Evolutionary conservation across 2,888 invertebrate genomes (phyloP).

Genomic region (Callosobruchus maculatus): DNA sequence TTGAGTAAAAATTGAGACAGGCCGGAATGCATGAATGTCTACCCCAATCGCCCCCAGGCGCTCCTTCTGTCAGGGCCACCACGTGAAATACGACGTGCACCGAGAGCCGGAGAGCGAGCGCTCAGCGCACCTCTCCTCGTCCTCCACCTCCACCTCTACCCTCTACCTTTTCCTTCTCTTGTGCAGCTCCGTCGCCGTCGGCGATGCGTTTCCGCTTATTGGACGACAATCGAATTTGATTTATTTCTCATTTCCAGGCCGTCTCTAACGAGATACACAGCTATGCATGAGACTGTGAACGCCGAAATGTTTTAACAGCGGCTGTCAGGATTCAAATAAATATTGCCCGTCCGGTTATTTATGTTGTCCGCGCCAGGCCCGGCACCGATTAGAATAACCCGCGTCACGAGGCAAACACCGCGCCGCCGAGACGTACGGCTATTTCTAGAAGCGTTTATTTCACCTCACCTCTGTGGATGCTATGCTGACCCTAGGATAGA

Average conservation of each 20-base stretch:
- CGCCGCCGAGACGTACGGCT: neutral
- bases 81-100: neutral
- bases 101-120: conserved; percentile 8
- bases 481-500: no score
- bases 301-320: neutral
- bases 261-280: conserved; percentile 13
- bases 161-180: neutral
- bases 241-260: conserved; percentile 12
- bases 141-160: conserved; percentile 8
- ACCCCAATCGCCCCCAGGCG: neutral
- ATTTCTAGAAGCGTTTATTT: no score
- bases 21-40: neutral
- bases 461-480: no score
- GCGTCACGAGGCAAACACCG: neutral
- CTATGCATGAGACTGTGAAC: neutral
- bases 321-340: neutral
- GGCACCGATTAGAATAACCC: neutral
- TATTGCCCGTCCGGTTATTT: neutral
- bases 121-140: no score
- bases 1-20: neutral
- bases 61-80: neutral
- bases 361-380: neutral
- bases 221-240: conserved; percentile 24
- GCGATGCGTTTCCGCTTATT: conserved; percentile 25
- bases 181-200: conserved; percentile 14